Conservation (phyloP, 2,797 vertebrate species). For the Chloroceryle inda region DNA sequence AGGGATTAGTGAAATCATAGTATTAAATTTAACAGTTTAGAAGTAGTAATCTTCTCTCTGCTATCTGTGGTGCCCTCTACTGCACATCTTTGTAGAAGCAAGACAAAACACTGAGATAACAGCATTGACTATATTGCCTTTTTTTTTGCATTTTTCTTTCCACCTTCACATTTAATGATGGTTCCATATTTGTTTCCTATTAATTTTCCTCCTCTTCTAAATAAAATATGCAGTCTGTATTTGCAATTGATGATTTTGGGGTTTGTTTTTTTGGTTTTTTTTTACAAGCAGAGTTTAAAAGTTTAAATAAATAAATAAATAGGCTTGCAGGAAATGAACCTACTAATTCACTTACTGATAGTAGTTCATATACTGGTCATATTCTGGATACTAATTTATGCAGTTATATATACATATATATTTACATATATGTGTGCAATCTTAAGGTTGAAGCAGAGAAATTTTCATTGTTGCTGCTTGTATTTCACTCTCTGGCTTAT, state of each 20-base stretch:
- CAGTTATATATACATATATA: not conserved
- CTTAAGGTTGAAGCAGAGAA: not conserved
- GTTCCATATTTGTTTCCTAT: not conserved
- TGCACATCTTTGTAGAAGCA: constrained; percentile 21
- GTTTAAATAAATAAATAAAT: not conserved
- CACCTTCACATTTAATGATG: not conserved
- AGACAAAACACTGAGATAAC: not conserved
- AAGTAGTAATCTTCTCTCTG: not conserved
- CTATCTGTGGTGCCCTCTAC: constrained; percentile 62
- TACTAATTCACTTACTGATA: not conserved
- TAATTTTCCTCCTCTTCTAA: not conserved
- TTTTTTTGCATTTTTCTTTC: not conserved
- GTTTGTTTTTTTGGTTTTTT: not conserved
- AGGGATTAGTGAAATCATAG: not conserved
- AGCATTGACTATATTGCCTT: not conserved
- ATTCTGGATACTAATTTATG: not conserved
- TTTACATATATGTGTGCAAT: not conserved
- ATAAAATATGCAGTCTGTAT: not conserved
- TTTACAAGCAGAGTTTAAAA: not conserved
- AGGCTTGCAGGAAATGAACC: not conserved
- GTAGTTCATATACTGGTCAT: not conserved
- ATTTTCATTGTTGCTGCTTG: not conserved
- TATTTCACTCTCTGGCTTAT: not conserved
- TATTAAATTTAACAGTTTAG: not conserved
- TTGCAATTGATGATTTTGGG: not conserved